Conservation (phyloP, 2,113 vertebrate genomes). For the Regulus satrapa region DNA sequence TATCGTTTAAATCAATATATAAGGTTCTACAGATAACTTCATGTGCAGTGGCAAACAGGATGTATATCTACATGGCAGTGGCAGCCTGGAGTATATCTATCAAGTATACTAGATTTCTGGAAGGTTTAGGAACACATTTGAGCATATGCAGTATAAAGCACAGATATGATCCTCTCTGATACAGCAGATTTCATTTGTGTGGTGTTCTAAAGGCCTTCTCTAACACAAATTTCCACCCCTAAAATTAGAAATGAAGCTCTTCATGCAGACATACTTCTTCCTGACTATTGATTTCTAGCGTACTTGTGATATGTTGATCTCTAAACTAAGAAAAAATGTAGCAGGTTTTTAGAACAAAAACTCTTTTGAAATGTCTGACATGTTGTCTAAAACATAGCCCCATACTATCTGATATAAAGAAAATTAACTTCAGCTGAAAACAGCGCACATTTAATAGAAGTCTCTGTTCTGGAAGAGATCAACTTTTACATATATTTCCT, state of each 20-base stretch:
- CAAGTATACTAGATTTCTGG: background rate
- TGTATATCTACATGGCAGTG: too few relatives aligned
- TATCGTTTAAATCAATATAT: background rate
- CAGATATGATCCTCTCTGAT: background rate
- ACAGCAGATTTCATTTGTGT: background rate
- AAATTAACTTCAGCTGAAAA: background rate
- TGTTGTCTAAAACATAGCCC: background rate
- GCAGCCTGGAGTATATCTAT: background rate
- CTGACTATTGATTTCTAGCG: background rate
- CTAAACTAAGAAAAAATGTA: background rate
- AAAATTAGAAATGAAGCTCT: background rate
- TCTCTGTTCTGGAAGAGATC: background rate
- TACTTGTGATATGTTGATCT: background rate
- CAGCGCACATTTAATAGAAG: background rate
- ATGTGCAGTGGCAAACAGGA: background rate
- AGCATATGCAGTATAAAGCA: background rate
- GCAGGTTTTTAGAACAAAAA: background rate
- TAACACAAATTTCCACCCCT: background rate
- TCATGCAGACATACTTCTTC: background rate
- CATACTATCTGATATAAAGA: background rate
- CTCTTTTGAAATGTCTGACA: background rate
- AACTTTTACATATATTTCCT: background rate
- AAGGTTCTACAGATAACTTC: background rate
- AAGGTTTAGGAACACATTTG: background rate
- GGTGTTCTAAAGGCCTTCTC: background rate